phyloP scores from a whole-genome alignment of 2,888 invertebrate genomes.

The Lasiommata megera region DNA sequence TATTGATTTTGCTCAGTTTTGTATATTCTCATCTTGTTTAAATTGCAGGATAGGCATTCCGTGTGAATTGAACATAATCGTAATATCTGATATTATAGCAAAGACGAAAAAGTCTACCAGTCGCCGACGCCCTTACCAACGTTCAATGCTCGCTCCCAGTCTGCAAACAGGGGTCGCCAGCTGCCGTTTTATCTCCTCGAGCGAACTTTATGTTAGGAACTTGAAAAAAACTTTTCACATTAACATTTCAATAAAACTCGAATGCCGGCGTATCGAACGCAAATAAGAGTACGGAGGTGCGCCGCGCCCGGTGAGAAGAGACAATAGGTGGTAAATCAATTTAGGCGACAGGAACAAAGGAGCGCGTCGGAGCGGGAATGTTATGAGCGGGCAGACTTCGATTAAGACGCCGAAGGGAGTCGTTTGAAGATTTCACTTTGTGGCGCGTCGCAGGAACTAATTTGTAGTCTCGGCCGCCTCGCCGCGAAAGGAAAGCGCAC shows the following conservation, averaged over 20 bases:
- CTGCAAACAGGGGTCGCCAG: conserved; percentile 63
- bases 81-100: no score
- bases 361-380: conserved; percentile 39
- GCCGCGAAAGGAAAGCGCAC: conserved; percentile 56
- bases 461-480: conserved; percentile 58
- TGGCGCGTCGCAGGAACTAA: conserved; percentile 52
- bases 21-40: no score
- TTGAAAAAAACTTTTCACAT: conserved; percentile 50
- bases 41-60: no score
- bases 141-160: conserved; percentile 49
- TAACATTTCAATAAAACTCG: conserved; percentile 58
- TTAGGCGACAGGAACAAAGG: conserved; percentile 59
- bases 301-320: conserved; percentile 40
- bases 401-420: conserved; percentile 56
- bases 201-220: conserved; percentile 48
- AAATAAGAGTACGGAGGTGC: conserved; percentile 45
- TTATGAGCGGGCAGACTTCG: conserved; percentile 45
- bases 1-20: no score
- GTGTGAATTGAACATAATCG: no score
- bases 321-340: conserved; percentile 73
- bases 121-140: conserved; percentile 26
- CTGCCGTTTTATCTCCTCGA: conserved; percentile 63
- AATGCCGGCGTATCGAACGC: conserved; percentile 44
- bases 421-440: conserved; percentile 54
- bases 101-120: not conserved